phyloP scores from a whole-genome alignment of 2,113 vertebrate genomes.

The Melanostigma gelatinosum region DNA sequence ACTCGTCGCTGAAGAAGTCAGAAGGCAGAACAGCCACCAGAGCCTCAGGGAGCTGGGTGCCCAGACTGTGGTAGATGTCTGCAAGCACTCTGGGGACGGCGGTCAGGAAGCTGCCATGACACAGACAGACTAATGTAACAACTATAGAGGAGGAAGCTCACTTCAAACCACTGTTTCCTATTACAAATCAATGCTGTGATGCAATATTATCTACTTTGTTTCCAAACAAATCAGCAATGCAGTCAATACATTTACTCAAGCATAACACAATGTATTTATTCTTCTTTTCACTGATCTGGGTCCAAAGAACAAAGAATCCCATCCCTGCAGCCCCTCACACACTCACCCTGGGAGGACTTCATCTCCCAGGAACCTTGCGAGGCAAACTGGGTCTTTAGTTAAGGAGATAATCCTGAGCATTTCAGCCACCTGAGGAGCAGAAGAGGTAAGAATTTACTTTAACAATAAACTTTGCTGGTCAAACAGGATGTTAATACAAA shows the following conservation, averaged over 20 bases:
- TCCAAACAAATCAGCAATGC: background rate
- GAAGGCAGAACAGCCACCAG: conserved; percentile 88
- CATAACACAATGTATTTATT: background rate
- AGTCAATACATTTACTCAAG: background rate
- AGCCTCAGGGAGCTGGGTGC: conserved; percentile 88
- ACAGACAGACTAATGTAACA: background rate
- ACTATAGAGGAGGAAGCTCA: background rate
- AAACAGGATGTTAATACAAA: background rate
- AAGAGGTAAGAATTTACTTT: background rate
- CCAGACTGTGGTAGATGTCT: conserved; percentile 89
- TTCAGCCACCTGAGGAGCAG: conserved; percentile 85
- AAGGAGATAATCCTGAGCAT: conserved; percentile 90
- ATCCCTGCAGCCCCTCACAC: conserved; percentile 55
- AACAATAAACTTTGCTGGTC: background rate
- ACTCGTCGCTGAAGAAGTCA: conserved; percentile 96
- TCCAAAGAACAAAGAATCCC: background rate
- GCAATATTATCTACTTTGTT: background rate
- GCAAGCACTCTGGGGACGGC: conserved; percentile 88
- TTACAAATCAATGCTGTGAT: background rate
- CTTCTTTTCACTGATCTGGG: background rate
- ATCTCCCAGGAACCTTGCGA: conserved; percentile 89
- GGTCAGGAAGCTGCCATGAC: conserved; percentile 84
- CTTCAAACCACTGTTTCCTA: background rate
- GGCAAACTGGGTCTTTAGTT: conserved; percentile 88
- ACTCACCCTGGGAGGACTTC: conserved; percentile 89